Evolutionary conservation across 2,797 vertebrate genomes (phyloP).

Genomic region (Syndactyla subalaris): DNA sequence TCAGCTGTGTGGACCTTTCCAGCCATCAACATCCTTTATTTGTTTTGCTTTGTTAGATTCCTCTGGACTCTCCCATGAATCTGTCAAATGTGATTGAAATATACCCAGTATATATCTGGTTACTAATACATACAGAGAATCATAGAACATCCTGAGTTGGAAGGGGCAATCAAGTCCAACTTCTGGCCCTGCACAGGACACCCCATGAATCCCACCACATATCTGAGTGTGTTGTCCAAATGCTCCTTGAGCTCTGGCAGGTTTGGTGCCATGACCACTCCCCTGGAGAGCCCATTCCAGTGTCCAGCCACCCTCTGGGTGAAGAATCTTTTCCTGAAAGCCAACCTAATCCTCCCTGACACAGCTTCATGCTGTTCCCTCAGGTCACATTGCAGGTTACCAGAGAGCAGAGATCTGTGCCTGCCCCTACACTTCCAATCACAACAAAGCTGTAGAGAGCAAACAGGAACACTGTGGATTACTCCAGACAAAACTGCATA

Average conservation of each 20-base stretch:
- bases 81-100: not conserved
- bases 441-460: not conserved
- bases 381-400: not conserved
- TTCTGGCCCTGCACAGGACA: not conserved
- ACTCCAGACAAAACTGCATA: not conserved
- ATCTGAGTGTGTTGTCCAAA: not conserved
- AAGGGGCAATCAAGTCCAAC: not conserved
- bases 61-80: not conserved
- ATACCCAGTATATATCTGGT: not conserved
- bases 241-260: not conserved
- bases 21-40: not conserved
- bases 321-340: not conserved
- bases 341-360: not conserved
- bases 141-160: not conserved
- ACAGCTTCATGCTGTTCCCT: not conserved
- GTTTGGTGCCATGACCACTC: not conserved
- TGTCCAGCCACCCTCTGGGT: not conserved
- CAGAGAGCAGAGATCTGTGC: not conserved
- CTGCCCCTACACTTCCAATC: not conserved
- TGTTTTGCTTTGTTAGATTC: not conserved
- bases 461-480: accelerated
- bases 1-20: not conserved
- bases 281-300: not conserved
- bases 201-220: not conserved
- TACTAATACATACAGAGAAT: not conserved